phyloP scores from a whole-genome alignment of 2,797 vertebrate species.

The Poecilia wingei region DNA sequence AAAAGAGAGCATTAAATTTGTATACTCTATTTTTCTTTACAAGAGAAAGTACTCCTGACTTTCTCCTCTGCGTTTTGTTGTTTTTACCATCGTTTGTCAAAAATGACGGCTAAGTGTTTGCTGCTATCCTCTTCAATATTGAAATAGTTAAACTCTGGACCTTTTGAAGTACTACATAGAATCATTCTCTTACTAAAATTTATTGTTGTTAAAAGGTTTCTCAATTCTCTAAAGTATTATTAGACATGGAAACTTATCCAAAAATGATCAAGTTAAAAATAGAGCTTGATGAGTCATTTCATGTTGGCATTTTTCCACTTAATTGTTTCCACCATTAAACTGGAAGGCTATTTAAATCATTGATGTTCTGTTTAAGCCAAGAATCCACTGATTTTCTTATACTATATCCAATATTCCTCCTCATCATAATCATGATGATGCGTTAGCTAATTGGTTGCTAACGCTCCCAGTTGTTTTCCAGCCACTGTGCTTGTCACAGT shows the following conservation, averaged over 20 bases:
- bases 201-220: not conserved
- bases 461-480: not conserved
- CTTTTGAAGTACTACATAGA: too few relatives aligned
- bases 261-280: not conserved
- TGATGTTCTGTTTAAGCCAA: not conserved
- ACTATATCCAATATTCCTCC: too few relatives aligned
- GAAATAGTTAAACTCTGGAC: not conserved
- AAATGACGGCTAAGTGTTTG: not conserved
- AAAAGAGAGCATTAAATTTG: not conserved
- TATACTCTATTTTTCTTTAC: not conserved
- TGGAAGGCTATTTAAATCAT: not conserved
- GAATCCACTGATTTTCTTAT: too few relatives aligned
- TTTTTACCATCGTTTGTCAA: not conserved
- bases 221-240: not conserved
- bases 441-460: too few relatives aligned
- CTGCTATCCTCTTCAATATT: not conserved
- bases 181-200: too few relatives aligned
- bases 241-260: not conserved
- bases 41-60: not conserved
- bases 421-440: too few relatives aligned
- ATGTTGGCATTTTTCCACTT: not conserved
- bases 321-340: not conserved
- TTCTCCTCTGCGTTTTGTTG: not conserved
- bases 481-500: not conserved
- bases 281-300: not conserved